A percentile compares a stretch with the other conserved stretches of the same genome.
Conservation (phyloP, 2,113 vertebrate genomes). For the Macquaria ambigua region DNA sequence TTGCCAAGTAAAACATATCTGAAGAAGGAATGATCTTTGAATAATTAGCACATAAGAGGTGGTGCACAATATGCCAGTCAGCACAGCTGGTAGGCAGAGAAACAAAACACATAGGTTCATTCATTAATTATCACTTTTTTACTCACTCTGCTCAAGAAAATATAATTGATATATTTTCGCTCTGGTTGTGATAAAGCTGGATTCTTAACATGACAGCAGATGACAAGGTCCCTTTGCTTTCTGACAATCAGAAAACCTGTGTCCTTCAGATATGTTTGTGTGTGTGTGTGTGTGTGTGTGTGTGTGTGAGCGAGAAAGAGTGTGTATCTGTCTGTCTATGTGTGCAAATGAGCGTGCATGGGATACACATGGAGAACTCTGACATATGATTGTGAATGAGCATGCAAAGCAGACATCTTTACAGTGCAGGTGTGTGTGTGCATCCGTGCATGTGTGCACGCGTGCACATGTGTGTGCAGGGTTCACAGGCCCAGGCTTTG, state of each 20-base stretch:
- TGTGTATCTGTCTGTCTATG: constrained; percentile 17
- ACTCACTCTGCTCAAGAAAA: constrained; percentile 40
- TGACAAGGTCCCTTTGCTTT: constrained; percentile 31
- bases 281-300: neutral
- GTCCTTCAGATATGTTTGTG: constrained; percentile 48
- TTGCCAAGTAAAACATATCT: neutral
- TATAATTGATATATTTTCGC: constrained; percentile 48
- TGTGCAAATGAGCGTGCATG: constrained; percentile 19
- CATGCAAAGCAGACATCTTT: constrained; percentile 70
- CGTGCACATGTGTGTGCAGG: constrained; percentile 81
- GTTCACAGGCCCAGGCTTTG: constrained; percentile 92
- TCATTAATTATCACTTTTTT: constrained; percentile 64
- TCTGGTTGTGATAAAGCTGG: constrained; percentile 21
- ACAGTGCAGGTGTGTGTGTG: constrained; percentile 51
- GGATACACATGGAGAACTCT: constrained; percentile 17
- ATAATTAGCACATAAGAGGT: constrained; percentile 47
- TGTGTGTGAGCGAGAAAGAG: neutral
- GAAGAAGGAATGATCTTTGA: constrained; percentile 28
- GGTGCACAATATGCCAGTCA: constrained; percentile 31
- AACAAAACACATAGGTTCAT: constrained; percentile 54
- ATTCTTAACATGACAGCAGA: constrained; percentile 28
- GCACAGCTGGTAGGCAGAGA: constrained; percentile 62
- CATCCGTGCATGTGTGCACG: neutral
- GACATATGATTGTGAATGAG: constrained; percentile 67
- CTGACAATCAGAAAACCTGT: constrained; percentile 40